Evolutionary conservation across 2,888 invertebrate genomes (phyloP).

Genomic region (Ophioninae sp.): DNA sequence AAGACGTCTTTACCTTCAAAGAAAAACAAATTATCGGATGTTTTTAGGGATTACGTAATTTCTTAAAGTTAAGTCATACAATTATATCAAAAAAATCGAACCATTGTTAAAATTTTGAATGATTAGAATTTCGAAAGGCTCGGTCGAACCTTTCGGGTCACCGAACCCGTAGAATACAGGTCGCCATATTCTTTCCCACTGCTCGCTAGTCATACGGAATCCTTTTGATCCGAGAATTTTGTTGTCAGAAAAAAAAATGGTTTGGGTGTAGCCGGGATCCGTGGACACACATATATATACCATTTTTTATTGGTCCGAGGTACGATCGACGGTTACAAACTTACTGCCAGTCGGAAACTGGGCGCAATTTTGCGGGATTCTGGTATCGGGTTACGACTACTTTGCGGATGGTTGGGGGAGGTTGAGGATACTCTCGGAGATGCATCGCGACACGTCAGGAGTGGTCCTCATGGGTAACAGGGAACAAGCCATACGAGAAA

Average conservation of each 20-base stretch:
- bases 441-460: constrained; percentile 18
- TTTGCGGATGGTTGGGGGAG: constrained; percentile 10
- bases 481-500: constrained; percentile 9
- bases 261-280: not conserved
- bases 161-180: constrained; percentile 51
- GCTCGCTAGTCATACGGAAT: constrained; percentile 29
- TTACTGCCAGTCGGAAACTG: constrained; percentile 43
- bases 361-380: not conserved
- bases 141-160: constrained; percentile 50
- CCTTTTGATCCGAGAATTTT: constrained; percentile 41
- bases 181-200: constrained; percentile 39
- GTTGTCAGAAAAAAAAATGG: constrained; percentile 48
- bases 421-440: too few relatives aligned
- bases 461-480: constrained; percentile 34
- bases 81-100: too few relatives aligned
- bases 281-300: too few relatives aligned
- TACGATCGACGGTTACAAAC: constrained; percentile 31
- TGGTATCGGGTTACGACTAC: constrained; percentile 32
- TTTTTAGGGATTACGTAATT: too few relatives aligned
- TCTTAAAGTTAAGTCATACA: too few relatives aligned
- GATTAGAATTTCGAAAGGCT: constrained; percentile 49
- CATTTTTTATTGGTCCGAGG: not conserved
- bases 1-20: too few relatives aligned
- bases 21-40: too few relatives aligned
- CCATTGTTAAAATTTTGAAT: too few relatives aligned